Base-by-base conservation (phyloP, 2,113 vertebrate species). In the Thymallus thymallus region DNA sequence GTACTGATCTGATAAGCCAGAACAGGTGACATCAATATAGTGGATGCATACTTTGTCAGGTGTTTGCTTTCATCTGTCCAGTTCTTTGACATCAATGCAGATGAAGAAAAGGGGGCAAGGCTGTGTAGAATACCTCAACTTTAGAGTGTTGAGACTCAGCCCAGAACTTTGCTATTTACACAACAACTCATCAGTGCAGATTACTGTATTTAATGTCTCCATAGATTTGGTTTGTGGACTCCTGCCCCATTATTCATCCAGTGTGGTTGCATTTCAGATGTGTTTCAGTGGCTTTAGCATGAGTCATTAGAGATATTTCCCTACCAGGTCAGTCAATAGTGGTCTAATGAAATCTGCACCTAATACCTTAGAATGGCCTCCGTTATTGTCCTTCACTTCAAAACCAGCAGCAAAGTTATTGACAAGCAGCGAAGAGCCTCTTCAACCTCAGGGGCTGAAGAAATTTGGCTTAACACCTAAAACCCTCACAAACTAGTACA, bases 321-420 rank as follows among this genome's bases (percentile, higher is more conserved):
- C 70, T n/a, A 51, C 55, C 22, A 51, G 61, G 32, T 45, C 83
- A 7, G 77, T 91, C 90, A 22, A 91, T 91, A 92, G 46, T 35
- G 76, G 85, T 91, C 89, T 80, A 87, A 85, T 83, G 74, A 81
- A 92, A 91, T 92, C 88, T 89, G 80, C 63, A n/a, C 3, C 63
- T 32, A 2, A 22, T 74, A 24, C 64, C 70, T 79, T 72, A 72
- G 79, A 69, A 77, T 26, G 76, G 46, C 75, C 73, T 55, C 24
- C 71, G 60, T 73, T 90, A 93, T 91, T 48, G 90, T 81, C 91
- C 78, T 84, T 88, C 76, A 72, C 61, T 80, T 91, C 89, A 90
- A 81, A 87, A 84, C 82, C 84, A 75, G 76, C 76, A 22, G 85
- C 83, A 89, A 82, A 80, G 79, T 73, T 82, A 81, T 79, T 89